Percentiles rank a stretch among this genome's conserved stretches.
Conservation (phyloP, 2,888 invertebrate genomes). For the Xestia c-nigrum region DNA sequence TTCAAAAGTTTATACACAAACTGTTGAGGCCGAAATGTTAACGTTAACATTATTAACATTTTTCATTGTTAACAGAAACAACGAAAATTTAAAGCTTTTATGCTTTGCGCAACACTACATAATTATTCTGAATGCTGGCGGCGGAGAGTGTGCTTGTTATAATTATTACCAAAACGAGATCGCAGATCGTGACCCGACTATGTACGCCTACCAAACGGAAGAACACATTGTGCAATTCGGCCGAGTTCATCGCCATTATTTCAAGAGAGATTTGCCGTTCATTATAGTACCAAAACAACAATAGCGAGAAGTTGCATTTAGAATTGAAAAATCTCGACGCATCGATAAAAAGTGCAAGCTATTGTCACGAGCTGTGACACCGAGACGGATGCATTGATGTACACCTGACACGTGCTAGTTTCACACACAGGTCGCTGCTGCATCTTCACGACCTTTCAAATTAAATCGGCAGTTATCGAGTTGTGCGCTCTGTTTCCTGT, state of each 20-base stretch:
- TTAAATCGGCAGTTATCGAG: neutral
- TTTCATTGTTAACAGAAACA: slow-evolving; percentile 13
- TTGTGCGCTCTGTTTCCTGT: neutral
- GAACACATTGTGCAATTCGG: slow-evolving; percentile 62
- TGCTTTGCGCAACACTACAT: slow-evolving; percentile 32
- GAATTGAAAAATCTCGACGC: slow-evolving; percentile 47
- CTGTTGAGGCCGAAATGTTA: slow-evolving; percentile 9
- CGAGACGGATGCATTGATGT: slow-evolving; percentile 27
- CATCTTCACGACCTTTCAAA: slow-evolving; percentile 6
- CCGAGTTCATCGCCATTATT: slow-evolving; percentile 63
- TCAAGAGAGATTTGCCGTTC: slow-evolving; percentile 61
- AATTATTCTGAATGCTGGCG: slow-evolving; percentile 28
- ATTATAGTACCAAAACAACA: slow-evolving; percentile 63
- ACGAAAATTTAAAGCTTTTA: neutral
- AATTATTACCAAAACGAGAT: slow-evolving; percentile 58
- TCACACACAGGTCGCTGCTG: slow-evolving; percentile 12
- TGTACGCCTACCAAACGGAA: slow-evolving; percentile 57
- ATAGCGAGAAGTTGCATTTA: slow-evolving; percentile 59
- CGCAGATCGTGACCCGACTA: slow-evolving; percentile 62
- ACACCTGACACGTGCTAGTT: slow-evolving; percentile 22
- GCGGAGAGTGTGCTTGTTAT: slow-evolving; percentile 43
- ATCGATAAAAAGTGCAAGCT: slow-evolving; percentile 62
- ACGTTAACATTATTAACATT: slow-evolving; percentile 7
- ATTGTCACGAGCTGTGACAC: slow-evolving; percentile 56
- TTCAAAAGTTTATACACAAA: slow-evolving; percentile 1